Conservation (phyloP, 1,140 invertebrate species). For the Caenorhabditis latens region DNA sequence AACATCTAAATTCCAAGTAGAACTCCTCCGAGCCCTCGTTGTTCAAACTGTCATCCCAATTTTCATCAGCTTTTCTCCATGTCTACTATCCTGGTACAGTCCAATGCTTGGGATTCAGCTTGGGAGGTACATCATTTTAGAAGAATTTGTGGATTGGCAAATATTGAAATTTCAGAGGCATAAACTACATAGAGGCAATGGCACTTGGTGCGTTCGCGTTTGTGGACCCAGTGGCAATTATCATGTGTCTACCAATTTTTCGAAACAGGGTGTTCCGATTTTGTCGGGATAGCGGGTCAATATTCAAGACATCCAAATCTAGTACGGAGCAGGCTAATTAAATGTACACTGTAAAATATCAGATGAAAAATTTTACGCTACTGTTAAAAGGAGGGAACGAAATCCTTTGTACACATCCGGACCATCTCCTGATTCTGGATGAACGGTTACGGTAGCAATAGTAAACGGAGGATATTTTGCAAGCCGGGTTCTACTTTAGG, state of each 20-base stretch:
- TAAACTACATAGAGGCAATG: not conserved
- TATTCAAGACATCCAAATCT: too few species aligned
- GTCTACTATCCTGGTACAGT: not conserved
- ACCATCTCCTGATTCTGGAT: too few species aligned
- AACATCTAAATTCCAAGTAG: not conserved
- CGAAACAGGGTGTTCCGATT: not conserved
- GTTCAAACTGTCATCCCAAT: constrained; percentile 1
- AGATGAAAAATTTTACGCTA: too few species aligned
- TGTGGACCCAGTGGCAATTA: not conserved
- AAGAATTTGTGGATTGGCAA: too few species aligned
- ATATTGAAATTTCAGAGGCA: not conserved
- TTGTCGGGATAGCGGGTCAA: not conserved
- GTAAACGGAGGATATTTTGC: too few species aligned
- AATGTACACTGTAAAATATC: too few species aligned
- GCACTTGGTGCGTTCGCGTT: not conserved
- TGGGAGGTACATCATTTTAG: not conserved
- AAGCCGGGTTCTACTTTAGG: too few species aligned
- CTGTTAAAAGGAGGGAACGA: too few species aligned
- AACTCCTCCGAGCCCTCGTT: not conserved
- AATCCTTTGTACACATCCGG: too few species aligned
- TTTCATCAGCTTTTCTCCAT: constrained; percentile 12
- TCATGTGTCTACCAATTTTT: not conserved
- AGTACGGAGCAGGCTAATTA: too few species aligned
- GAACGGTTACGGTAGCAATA: too few species aligned
- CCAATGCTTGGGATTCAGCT: not conserved